Base-by-base conservation (phyloP, 2,113 vertebrate species). In the Psammodynastes pulverulentus region DNA sequence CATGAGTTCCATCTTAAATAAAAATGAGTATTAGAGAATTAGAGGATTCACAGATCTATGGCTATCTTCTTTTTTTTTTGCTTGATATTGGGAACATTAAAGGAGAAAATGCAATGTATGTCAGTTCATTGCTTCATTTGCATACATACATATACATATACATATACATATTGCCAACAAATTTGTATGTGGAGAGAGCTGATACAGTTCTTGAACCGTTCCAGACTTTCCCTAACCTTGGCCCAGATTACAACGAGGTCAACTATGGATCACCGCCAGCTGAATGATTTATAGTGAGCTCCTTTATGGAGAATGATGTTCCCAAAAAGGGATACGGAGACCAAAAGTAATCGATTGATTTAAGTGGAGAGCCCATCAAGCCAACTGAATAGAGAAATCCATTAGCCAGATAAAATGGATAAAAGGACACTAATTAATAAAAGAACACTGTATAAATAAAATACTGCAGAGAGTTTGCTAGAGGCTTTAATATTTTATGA, bases 371-470 rank as follows among this genome's bases (percentile, higher is more conserved):
- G 88, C 86, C 86, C 88, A 90, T 9, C 92, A 91, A 93, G 91
- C 92, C 19, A 39, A 43, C 92, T 91, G 23, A 92, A 93, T n/a
- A 88, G 26, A 39, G 56, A 92, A 91, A 93, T 72, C 95, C 89
- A 88, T 95, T 95, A 91, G 48, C 89, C 86, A 91, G 86, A 87
- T 94, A 93, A 91, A 92, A 91, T 58, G 92, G 90, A 93, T 93
- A 91, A 88, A 93, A 93, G 89, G 86, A 43, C 93, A 84, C 39
- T 87, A 93, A 92, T 92, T 93, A 95, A 90, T 91, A 93, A 92
- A 24, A 46, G 91, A 84, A 94, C 89, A 19, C 62, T 45, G 39
- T 46, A 90, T 84, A 92, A 93, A 95, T 84, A 90, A 89, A 89
- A 89, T 17, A 34, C 43, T 90, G 58, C 56, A 90, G 79, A 62